Evolutionary conservation across 2,113 vertebrate species (phyloP).

Genomic region (Oncorhynchus tshawytscha): DNA sequence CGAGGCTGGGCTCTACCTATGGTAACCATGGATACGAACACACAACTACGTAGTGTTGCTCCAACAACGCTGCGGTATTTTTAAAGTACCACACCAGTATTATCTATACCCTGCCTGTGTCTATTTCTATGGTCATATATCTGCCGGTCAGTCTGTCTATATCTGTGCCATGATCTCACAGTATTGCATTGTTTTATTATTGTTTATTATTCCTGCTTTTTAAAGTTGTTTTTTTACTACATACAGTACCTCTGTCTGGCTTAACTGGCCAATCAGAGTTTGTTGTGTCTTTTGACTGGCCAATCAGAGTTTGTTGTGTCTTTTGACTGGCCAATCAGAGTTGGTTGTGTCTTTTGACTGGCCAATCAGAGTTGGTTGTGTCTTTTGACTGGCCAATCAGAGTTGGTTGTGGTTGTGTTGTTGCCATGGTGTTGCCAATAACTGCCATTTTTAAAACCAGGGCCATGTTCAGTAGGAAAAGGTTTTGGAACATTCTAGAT

Average conservation of each 20-base stretch:
- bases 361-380: too few species aligned
- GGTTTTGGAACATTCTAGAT: too few species aligned
- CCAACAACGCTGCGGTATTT: too few species aligned
- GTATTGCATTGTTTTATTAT: conserved; percentile 10
- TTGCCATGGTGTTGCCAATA: neutral
- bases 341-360: too few species aligned
- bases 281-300: neutral
- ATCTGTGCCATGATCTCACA: neutral
- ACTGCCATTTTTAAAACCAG: neutral
- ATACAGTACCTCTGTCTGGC: neutral
- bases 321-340: too few species aligned
- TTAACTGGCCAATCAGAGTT: neutral
- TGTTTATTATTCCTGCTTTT: neutral
- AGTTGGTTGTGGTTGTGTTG: neutral
- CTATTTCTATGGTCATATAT: neutral
- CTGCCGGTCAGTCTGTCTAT: neutral
- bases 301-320: too few species aligned
- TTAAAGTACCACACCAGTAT: neutral
- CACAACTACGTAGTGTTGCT: neutral
- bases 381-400: neutral
- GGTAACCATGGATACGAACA: conserved; percentile 7
- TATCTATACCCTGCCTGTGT: neutral
- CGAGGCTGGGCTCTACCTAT: neutral
- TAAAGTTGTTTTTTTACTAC: neutral
- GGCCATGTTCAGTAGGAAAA: neutral